Conservation (phyloP, 2,797 vertebrate species). For the Syndactyla subalaris region DNA sequence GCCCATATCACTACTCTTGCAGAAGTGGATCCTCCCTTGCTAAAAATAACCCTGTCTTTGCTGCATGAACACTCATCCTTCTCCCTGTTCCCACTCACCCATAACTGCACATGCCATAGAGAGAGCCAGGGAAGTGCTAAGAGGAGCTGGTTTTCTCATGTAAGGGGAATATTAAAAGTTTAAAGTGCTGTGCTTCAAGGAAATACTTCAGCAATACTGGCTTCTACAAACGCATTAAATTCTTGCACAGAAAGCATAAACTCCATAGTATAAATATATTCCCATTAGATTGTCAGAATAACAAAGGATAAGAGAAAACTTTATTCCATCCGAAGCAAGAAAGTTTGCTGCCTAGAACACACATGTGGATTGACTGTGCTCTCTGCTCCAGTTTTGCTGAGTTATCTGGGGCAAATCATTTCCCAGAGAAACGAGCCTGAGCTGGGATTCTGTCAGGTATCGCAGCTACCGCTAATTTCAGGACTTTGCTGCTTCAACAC, state of each 20-base stretch:
- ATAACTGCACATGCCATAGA: not conserved
- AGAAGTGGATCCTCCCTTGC: not conserved
- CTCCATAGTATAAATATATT: not conserved
- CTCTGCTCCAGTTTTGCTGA: not conserved
- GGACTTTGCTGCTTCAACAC: not conserved
- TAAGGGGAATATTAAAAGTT: not conserved
- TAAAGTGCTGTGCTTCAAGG: not conserved
- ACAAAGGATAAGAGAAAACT: not conserved
- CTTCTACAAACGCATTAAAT: not conserved
- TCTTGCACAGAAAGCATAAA: not conserved
- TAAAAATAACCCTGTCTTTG: constrained; percentile 7
- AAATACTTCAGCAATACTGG: not conserved
- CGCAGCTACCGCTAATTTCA: not conserved
- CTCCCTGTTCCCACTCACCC: not conserved
- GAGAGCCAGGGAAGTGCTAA: not conserved
- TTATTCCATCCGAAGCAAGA: not conserved
- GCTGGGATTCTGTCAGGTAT: not conserved
- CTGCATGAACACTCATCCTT: not conserved
- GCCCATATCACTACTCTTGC: not conserved
- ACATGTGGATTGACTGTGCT: not conserved
- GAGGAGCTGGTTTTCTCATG: not conserved
- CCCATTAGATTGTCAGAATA: not conserved
- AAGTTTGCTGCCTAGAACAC: not conserved
- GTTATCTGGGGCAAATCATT: not conserved
- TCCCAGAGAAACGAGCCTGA: not conserved